Evolutionary conservation across 2,888 invertebrate genomes (phyloP).

Genomic region (Polydrusus pterygomalis): DNA sequence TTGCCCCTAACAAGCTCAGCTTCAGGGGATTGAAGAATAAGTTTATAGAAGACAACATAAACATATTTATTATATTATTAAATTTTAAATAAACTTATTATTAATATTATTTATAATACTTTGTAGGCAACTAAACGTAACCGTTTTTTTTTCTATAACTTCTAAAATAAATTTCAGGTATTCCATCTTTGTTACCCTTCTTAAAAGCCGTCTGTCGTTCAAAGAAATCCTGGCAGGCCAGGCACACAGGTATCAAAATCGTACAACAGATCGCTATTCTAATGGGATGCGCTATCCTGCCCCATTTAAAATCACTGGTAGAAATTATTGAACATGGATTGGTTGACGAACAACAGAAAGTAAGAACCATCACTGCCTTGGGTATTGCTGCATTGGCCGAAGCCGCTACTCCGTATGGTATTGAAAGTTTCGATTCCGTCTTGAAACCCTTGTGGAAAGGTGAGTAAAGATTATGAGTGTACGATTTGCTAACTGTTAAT

Average conservation of each 20-base stretch:
- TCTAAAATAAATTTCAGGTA: constrained; percentile 75
- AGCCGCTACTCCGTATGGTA: constrained; percentile 99
- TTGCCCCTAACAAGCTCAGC: too few species aligned
- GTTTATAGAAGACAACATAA: too few species aligned
- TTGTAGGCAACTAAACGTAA: too few species aligned
- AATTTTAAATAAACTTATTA: too few species aligned
- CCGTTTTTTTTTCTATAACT: too few species aligned
- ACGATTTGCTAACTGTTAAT: too few species aligned
- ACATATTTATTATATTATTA: too few species aligned
- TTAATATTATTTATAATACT: too few species aligned
- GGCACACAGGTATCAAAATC: constrained; percentile 99
- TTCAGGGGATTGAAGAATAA: too few species aligned
- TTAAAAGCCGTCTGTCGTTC: constrained; percentile 99
- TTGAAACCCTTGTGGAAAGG: constrained; percentile 99
- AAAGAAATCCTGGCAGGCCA: constrained; percentile 99
- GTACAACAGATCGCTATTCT: constrained; percentile 99
- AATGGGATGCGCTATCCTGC: constrained; percentile 99
- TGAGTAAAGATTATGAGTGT: constrained; percentile 6
- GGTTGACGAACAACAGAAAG: constrained; percentile 99
- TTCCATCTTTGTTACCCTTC: constrained; percentile 97
- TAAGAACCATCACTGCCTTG: constrained; percentile 98
- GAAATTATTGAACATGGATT: constrained; percentile 99
- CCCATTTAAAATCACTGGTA: constrained; percentile 97
- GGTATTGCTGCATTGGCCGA: constrained; percentile 99
- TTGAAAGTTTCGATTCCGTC: constrained; percentile 99